Conservation (phyloP, 1,140 invertebrate species). For the Tetramorium simillimum region DNA sequence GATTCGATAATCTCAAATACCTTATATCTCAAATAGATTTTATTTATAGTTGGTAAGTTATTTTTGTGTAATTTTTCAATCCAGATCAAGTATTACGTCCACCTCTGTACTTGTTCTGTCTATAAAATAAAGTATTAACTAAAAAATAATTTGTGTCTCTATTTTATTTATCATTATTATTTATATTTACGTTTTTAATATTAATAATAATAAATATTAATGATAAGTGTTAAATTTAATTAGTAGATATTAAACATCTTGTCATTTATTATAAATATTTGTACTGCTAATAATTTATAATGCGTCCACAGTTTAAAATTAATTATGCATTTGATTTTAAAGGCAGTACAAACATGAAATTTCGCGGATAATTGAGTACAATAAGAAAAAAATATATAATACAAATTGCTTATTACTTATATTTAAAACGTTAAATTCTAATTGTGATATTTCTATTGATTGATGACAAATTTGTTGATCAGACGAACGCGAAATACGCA, state of each 20-base stretch:
- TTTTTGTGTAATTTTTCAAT: constrained; percentile 6
- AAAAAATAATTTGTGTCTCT: background rate
- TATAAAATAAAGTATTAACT: constrained; percentile 48
- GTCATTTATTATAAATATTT: background rate
- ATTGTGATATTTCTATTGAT: background rate
- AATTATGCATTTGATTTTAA: background rate
- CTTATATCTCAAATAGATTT: background rate
- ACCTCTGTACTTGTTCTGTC: constrained; percentile 36
- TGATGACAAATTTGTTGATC: background rate
- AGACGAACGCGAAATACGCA: background rate
- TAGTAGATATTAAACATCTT: background rate
- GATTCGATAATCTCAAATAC: background rate
- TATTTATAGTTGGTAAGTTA: background rate
- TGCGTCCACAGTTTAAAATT: background rate
- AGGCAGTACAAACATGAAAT: background rate
- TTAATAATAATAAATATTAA: constrained; percentile 7
- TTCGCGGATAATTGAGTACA: background rate
- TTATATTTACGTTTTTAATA: background rate
- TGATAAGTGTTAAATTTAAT: background rate
- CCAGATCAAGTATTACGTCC: constrained; percentile 15
- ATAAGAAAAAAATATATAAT: background rate
- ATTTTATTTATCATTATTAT: background rate
- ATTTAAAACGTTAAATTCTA: background rate
- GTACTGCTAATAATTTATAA: background rate
- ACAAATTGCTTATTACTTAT: background rate